Percentiles rank a stretch among this genome's conserved stretches.
Conservation (phyloP, 2,888 invertebrate species). For the Cataglyphis altisquamis region DNA sequence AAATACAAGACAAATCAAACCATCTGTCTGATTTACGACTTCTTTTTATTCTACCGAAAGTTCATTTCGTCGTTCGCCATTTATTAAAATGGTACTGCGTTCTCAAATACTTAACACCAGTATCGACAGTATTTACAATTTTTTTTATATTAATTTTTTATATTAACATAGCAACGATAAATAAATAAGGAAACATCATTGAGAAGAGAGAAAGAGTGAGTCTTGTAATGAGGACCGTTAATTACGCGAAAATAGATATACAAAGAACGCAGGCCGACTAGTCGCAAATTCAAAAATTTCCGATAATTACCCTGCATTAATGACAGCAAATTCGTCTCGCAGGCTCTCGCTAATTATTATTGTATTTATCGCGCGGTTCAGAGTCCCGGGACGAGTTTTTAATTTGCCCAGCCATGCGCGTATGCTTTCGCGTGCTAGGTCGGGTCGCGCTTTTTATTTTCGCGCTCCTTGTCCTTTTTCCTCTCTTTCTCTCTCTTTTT, state of each 20-base stretch:
- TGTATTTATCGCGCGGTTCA: conserved; percentile 64
- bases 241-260: conserved; percentile 21
- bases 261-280: neutral
- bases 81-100: neutral
- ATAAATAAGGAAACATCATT: conserved; percentile 18
- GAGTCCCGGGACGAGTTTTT: conserved; percentile 64
- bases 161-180: neutral
- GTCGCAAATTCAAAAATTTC: conserved; percentile 43
- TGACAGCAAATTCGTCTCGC: conserved; percentile 28
- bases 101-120: conserved; percentile 1
- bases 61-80: neutral
- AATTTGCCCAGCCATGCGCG: conserved; percentile 59
- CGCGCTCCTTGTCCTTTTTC: conserved; percentile 27
- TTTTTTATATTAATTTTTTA: neutral
- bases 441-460: conserved; percentile 55
- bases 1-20: conserved; percentile 43
- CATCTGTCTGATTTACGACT: conserved; percentile 35
- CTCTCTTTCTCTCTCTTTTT: conserved; percentile 19
- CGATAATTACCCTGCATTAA: conserved; percentile 58
- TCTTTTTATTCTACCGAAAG: conserved; percentile 12
- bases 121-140: neutral
- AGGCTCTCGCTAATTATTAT: conserved; percentile 60
- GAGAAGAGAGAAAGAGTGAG: neutral
- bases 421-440: conserved; percentile 41
- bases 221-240: conserved; percentile 8